Evolutionary conservation across 2,113 vertebrate genomes (phyloP), one percentile per base, ranked within the genome.

Genomic region (Corvus hawaiiensis): DNA sequence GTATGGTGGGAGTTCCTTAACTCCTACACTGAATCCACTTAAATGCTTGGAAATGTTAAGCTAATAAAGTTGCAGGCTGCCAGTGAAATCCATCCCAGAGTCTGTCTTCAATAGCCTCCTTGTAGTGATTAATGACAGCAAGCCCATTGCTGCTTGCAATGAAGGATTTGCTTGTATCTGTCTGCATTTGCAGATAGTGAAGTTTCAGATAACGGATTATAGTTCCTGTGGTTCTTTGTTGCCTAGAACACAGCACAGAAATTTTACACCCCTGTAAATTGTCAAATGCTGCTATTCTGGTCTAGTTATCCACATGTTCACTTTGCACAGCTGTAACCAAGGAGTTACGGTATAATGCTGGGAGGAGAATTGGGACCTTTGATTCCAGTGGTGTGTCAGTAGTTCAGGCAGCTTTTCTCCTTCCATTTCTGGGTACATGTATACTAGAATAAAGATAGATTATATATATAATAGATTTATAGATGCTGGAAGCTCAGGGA

Each of bases 41-140:
- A 93, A 96, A 93, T 59, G 22, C 83, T 87, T 78, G 73, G 89
- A 75, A 93, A 86, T 91, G 80, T 87, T 95, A 81, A 82, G 77
- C 80, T 94, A 97, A 95, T 97, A 94, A 96, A 95, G 95, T 92
- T 91, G 76, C 89, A 95, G 84, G 33, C 91, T 96, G 94, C 80
- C 0, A 27, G 93, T 97, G 89, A 95, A 96, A 97, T 94, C 89
- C 84, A 92, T 95, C 86, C 89, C 77, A 72, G 94, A 87, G 72
- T 21, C 93, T 96, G 95, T 92, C 83, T 97, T 95, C 96, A 96
- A 95, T 92, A 92, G 83, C 24, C 91, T 96, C 56, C 94, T 95
- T 89, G 83, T 86, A 64, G 76, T 97, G 94, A 97, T 95, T 96
- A 95, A 89, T 96, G 93, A 95, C 76, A 92, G 90, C 61, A 64